Base-by-base conservation (phyloP, 2,113 vertebrate species). In the Salvelinus namaycush region DNA sequence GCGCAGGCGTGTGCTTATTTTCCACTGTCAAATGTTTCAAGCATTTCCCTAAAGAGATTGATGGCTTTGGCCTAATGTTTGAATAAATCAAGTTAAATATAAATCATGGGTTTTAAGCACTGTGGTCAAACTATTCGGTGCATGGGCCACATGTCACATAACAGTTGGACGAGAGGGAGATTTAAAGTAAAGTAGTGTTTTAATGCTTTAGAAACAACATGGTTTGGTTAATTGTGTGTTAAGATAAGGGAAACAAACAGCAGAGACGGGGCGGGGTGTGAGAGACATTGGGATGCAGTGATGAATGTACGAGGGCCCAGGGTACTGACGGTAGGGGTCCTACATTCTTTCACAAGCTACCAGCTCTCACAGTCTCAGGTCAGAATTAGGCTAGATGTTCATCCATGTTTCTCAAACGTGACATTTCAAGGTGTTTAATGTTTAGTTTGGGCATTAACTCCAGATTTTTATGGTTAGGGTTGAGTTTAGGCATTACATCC, bases 281-380 rank as follows among this genome's bases (percentile, higher is more conserved):
- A 74, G 82, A 84, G 81, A 75, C 75, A 39, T 78, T 79, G 39
- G 26, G 84, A 74, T 22, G 78, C 60, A 48, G 16, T 80, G 89
- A 90, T 92, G 85, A 91, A 92, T 91, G 83, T 81, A 80, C 70
- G 77, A 86, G 79, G 79, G 85, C 81, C 79, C 44, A 12, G 16
- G 49, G 84, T 82, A 81, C 77, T 85, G 77, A 76, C 79, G 75
- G 86, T 83, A 89, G 92, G 90, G 89, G 89, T 88, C 26, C 76
- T 64, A 83, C 89, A 91, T 92, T 92, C 88, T 87, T 88, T 72
- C 80, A 90, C 89, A 81, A 67, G 39, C 39, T 44, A 11, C 39
- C 39, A 44, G 39, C 39, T 44, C 39, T 44, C 9, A 44, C 9
- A 44, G 39, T 11, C 39, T 44, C 9, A 44, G 9, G 9, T 44